phyloP scores from a whole-genome alignment of 2,797 vertebrate genomes.

The Gephyroberyx darwinii region DNA sequence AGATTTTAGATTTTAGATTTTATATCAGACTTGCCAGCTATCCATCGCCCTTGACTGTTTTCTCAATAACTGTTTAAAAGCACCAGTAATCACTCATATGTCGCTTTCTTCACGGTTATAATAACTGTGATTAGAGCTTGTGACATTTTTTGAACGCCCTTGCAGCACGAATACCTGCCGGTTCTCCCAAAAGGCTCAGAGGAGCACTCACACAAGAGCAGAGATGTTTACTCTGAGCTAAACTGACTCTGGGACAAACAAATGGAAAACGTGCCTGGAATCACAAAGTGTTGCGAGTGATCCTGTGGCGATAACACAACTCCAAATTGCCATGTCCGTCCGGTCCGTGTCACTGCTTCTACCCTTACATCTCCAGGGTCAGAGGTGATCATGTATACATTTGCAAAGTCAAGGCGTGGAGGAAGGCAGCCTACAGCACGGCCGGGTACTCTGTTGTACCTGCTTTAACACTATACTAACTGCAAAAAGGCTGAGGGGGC shows the following conservation, averaged over 20 bases:
- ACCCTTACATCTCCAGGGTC: too few species aligned
- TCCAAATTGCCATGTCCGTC: background rate
- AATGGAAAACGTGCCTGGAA: slow-evolving; percentile 52
- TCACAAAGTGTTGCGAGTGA: background rate
- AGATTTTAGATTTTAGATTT: background rate
- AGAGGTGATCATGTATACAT: too few species aligned
- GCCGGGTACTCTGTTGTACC: too few species aligned
- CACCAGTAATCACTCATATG: too few species aligned
- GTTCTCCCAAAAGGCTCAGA: background rate
- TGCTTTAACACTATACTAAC: too few species aligned
- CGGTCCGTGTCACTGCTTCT: background rate
- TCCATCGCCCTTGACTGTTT: too few species aligned
- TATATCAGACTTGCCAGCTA: too few species aligned
- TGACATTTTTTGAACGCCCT: background rate
- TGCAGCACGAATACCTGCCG: background rate
- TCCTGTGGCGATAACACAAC: background rate
- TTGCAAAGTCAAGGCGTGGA: too few species aligned
- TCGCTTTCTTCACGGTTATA: too few species aligned
- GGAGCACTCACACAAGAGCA: background rate
- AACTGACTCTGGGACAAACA: slow-evolving; percentile 8
- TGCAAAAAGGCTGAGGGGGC: too few species aligned
- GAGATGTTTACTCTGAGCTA: background rate
- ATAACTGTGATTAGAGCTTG: too few species aligned
- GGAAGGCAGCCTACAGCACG: background rate
- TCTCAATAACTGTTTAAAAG: too few species aligned